Evolutionary conservation across 2,888 invertebrate species (phyloP).

Genomic region (Coelogynopora nodosa): DNA sequence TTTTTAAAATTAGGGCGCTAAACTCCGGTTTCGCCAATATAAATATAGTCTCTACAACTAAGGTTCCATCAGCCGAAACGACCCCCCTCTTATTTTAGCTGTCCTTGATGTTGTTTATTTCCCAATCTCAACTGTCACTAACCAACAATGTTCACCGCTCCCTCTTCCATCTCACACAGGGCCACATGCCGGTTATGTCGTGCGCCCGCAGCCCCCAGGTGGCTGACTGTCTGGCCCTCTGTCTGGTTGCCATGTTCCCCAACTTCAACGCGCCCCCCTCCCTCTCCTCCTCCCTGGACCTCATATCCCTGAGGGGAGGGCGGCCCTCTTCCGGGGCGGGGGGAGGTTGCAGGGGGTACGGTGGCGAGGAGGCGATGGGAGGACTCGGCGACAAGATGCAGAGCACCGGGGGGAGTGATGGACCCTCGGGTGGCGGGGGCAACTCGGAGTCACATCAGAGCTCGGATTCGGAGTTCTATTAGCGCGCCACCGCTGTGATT

Average conservation of each 20-base stretch:
- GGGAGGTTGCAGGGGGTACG: background rate
- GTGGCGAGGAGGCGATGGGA: background rate
- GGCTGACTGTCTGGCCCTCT: slow-evolving; percentile 68
- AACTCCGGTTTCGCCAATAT: too few relatives aligned
- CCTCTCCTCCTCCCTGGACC: slow-evolving; percentile 55
- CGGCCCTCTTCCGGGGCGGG: background rate
- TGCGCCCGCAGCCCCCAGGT: slow-evolving; percentile 68
- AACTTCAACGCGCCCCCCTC: slow-evolving; percentile 64
- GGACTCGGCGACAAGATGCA: background rate
- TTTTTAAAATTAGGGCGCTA: too few relatives aligned
- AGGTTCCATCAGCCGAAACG: too few relatives aligned
- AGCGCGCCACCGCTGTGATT: too few relatives aligned
- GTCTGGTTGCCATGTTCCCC: slow-evolving; percentile 62
- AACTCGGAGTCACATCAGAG: slow-evolving; percentile 53
- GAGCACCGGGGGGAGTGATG: slow-evolving; percentile 29
- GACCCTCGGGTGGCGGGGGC: slow-evolving; percentile 41
- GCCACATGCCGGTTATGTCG: slow-evolving; percentile 68
- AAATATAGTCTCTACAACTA: too few relatives aligned
- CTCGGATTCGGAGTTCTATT: slow-evolving; percentile 63
- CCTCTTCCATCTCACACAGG: slow-evolving; percentile 65
- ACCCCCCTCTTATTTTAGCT: too few relatives aligned
- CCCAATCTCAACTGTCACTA: too few relatives aligned
- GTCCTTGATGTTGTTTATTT: too few relatives aligned
- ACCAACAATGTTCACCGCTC: slow-evolving; percentile 67
- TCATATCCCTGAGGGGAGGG: background rate